phyloP scores from a whole-genome alignment of 2,797 vertebrate species.

The Syndactyla subalaris region DNA sequence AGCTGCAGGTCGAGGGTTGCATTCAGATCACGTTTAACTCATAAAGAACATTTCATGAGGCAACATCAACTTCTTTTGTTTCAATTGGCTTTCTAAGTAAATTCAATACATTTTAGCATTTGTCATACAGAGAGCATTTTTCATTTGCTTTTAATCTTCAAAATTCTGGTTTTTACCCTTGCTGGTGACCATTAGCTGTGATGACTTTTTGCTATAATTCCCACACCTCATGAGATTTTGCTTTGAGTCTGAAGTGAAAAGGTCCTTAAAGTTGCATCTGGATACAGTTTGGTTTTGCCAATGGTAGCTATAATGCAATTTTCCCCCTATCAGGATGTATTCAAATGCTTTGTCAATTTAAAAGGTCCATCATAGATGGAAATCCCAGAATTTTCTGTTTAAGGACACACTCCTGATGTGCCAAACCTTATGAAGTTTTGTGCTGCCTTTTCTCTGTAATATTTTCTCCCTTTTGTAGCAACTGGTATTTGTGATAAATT shows the following conservation, averaged over 20 bases:
- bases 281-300: not conserved
- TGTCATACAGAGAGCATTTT: not conserved
- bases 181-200: not conserved
- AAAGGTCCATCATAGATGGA: not conserved
- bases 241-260: not conserved
- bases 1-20: not conserved
- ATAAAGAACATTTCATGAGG: not conserved
- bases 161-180: not conserved
- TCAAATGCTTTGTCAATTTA: not conserved
- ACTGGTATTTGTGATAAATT: not conserved
- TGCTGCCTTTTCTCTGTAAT: not conserved
- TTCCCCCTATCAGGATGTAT: not conserved
- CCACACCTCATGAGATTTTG: not conserved
- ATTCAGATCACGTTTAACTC: not conserved
- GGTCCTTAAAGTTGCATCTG: not conserved
- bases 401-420: fast-evolving
- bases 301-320: not conserved
- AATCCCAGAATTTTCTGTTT: not conserved
- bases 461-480: not conserved
- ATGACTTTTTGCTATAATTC: not conserved
- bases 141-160: not conserved
- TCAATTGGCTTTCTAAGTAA: not conserved
- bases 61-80: not conserved
- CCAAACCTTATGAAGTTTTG: not conserved
- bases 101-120: not conserved